Base-by-base conservation (phyloP, 2,888 invertebrate species). In the Uloborus plumipes region DNA sequence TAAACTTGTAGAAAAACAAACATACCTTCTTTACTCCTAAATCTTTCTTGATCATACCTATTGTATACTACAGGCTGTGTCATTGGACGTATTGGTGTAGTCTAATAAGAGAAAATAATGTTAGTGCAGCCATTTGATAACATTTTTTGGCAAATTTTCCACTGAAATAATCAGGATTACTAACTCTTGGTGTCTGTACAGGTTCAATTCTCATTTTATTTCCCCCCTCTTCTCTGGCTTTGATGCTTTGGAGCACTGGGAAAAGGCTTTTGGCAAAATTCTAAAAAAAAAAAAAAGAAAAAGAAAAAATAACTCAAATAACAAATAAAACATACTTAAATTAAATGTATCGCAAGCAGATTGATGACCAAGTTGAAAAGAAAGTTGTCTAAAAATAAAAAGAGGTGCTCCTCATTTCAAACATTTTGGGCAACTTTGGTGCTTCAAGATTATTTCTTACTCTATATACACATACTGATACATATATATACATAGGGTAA, bases 41-140 rank as follows among this genome's bases (percentile, higher is more conserved):
- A 99, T 88, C 96, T 92, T 91, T 99, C 99, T 91, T 99, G 99
- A 93, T 98, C 98, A 91, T 99, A 99, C 92, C 99, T 94, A 92
- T 97, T 99, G 90, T 99, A 99, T 69, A 95, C 95, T n/a, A 92
- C 91, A 2, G 92, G 93, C 87, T 91, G 94, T 85, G 91, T 91
- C 13, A 93, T 90, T 51, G 88, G 87, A 55, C 93, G 89, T 0
- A 92, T 92, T 49, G 91, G 92, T 0, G 91, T 91, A 4, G 89
- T 87, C 18, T 90, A 89, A 88, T 90, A 20, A 90, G 90, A 3
- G 81, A 65, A 22, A 50, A 9, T 7, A 18, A 26, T 55, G 31
- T 59, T 20, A 14, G 20, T 11, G n/a, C 15, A 50, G 39, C 7
- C 9, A 16, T 69, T 1, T 50, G 50, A 18, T 49, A 49, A 6